Evolutionary conservation across 2,888 invertebrate genomes (phyloP), one percentile per base, ranked within the genome.

Genomic region (Dryadula phaetusa): DNA sequence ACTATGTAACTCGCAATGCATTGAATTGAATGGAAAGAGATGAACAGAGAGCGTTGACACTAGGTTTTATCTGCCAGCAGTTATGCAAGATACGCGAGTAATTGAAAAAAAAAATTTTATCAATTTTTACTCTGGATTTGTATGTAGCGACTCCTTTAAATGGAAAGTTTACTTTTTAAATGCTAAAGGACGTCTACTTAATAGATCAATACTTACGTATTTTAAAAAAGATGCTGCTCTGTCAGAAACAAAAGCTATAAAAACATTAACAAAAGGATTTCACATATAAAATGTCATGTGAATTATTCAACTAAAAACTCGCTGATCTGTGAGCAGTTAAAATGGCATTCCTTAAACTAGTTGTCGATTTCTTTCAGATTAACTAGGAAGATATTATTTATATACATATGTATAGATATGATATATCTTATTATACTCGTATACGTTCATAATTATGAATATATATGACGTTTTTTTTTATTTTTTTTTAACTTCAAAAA

Each of bases 271-370:
- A 52, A 28, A 25, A 14, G 8, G 49, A 28, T 10, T 7, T 16
- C n/a, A 1, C 7, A 25, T 25, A 25, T 25, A 16, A 52, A 52
- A 52, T 52, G 49, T 52, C 49, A 52, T 52, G 49, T 28, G 49
- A 52, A 52, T 8, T 28, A 16, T 28, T 10, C 16, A 16, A 42
- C 1, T 52, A 52, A 52, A 28, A 28, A 52, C 49, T 28, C 14
- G 22, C 3, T 47, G n/a, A n/a, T n/a, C n/a, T n/a, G 14, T 4
- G 47, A 28, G 25, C n/a, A 28, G n/a, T 52, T 52, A 28, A 28
- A 28, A 47, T 20, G 12, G 49, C 28, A 52, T 52, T 52, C 49
- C 28, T 52, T 52, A n/a, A 16, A 28, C 49, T 52, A 10, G n/a
- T 28, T 28, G 16, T 52, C 49, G 16, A 28, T 28, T 16, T 52